phyloP scores from a whole-genome alignment of 2,888 invertebrate genomes.

The Volucella bombylans region DNA sequence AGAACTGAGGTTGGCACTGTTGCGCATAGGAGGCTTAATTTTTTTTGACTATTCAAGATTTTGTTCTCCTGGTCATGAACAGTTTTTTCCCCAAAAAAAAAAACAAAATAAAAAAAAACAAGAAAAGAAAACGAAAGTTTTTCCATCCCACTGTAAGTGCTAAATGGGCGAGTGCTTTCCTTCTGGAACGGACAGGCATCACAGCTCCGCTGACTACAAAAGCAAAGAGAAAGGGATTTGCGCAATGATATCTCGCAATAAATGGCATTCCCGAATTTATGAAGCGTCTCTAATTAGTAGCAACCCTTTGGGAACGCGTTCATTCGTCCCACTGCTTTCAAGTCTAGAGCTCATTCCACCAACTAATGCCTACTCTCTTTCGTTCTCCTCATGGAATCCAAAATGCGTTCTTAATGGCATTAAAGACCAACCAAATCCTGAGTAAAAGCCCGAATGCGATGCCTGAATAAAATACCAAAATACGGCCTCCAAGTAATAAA shows the following conservation, averaged over 20 bases:
- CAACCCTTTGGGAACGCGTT: constrained; percentile 62
- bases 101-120: background rate
- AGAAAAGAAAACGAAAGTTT: background rate
- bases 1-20: too few relatives aligned
- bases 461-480: background rate
- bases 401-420: constrained; percentile 62
- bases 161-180: constrained; percentile 32
- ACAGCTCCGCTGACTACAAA: constrained; percentile 36
- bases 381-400: constrained; percentile 21
- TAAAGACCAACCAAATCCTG: constrained; percentile 42
- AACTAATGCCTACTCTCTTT: background rate
- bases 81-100: too few relatives aligned
- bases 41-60: too few relatives aligned
- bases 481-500: constrained; percentile 28
- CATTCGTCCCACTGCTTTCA: constrained; percentile 26
- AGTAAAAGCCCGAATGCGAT: background rate
- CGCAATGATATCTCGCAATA: constrained; percentile 65
- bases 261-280: constrained; percentile 72
- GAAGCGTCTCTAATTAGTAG: constrained; percentile 72
- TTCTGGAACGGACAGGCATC: constrained; percentile 66
- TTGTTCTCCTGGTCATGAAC: too few relatives aligned
- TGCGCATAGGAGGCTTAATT: too few relatives aligned
- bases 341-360: constrained; percentile 5
- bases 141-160: constrained; percentile 14
- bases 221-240: constrained; percentile 17